A percentile compares a stretch with the other conserved stretches of the same genome.
Conservation (phyloP, 1,140 invertebrate species). For the Luehdorfia chinensis region DNA sequence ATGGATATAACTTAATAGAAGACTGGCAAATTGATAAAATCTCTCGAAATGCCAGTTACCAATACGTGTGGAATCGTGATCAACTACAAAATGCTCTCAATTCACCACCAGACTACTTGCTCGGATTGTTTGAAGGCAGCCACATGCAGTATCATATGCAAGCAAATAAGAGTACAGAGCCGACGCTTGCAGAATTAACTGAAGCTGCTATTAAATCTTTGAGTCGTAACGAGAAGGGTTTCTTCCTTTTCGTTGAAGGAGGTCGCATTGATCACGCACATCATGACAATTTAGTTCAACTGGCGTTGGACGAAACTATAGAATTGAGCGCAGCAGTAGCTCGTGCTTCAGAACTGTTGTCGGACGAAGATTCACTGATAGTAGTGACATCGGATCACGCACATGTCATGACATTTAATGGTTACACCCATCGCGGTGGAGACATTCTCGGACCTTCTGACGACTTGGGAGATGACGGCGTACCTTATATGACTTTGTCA, state of each 20-base stretch:
- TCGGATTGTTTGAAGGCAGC: conserved; percentile 79
- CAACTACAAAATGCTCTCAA: conserved; percentile 80
- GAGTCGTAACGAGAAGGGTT: conserved; percentile 87
- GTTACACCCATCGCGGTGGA: conserved; percentile 80
- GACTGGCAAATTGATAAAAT: conserved; percentile 57
- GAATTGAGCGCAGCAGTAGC: conserved; percentile 79
- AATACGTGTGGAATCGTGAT: conserved; percentile 81
- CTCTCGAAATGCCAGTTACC: conserved; percentile 80
- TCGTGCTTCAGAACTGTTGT: conserved; percentile 73
- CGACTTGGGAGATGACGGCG: conserved; percentile 48
- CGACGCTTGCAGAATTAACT: conserved; percentile 89
- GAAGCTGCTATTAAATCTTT: conserved; percentile 87
- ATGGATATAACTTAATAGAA: conserved; percentile 73
- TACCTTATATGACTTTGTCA: conserved; percentile 84
- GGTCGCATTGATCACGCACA: conserved; percentile 90
- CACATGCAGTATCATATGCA: conserved; percentile 68
- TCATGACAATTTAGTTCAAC: conserved; percentile 83
- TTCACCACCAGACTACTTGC: conserved; percentile 82
- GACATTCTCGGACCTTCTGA: conserved; percentile 77
- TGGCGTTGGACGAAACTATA: conserved; percentile 81
- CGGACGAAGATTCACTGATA: conserved; percentile 80
- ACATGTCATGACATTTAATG: conserved; percentile 81
- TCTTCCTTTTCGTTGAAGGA: conserved; percentile 92
- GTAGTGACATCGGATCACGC: conserved; percentile 85
- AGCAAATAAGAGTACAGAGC: conserved; percentile 75